Evolutionary conservation across 2,888 invertebrate species (phyloP).

Genomic region (Chymomyza fuscimana): DNA sequence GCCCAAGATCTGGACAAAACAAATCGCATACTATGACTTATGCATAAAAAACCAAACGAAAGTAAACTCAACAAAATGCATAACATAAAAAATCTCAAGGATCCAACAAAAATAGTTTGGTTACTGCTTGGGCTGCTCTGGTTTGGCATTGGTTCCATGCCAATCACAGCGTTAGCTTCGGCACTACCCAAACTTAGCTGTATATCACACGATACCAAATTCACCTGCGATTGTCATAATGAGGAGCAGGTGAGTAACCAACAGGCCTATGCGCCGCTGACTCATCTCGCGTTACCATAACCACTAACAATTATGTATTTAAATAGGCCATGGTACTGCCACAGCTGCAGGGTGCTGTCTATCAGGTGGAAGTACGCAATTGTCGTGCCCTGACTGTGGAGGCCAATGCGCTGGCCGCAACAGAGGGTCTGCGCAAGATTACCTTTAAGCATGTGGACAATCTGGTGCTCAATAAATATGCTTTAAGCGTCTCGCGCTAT

Average conservation of each 20-base stretch:
- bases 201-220: conserved; percentile 75
- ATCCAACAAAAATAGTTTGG: conserved; percentile 45
- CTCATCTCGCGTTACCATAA: not conserved
- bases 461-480: conserved; percentile 83
- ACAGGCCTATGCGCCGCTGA: not conserved
- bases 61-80: conserved; percentile 41
- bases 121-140: not conserved
- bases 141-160: conserved; percentile 13
- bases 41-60: not conserved
- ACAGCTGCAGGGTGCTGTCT: conserved; percentile 76
- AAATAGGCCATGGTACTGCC: conserved; percentile 83
- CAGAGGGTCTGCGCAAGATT: conserved; percentile 84
- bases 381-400: conserved; percentile 84
- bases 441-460: conserved; percentile 84
- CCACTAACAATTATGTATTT: not conserved
- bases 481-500: conserved; percentile 83
- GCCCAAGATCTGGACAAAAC: not conserved
- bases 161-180: not conserved
- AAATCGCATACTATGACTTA: not conserved
- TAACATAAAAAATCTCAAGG: conserved; percentile 63
- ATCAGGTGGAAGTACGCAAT: conserved; percentile 84
- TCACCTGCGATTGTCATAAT: conserved; percentile 78
- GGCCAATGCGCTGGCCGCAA: conserved; percentile 82
- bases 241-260: conserved; percentile 72
- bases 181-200: conserved; percentile 68